Base-by-base conservation (phyloP, 2,113 vertebrate genomes). In the Indicator indicator region DNA sequence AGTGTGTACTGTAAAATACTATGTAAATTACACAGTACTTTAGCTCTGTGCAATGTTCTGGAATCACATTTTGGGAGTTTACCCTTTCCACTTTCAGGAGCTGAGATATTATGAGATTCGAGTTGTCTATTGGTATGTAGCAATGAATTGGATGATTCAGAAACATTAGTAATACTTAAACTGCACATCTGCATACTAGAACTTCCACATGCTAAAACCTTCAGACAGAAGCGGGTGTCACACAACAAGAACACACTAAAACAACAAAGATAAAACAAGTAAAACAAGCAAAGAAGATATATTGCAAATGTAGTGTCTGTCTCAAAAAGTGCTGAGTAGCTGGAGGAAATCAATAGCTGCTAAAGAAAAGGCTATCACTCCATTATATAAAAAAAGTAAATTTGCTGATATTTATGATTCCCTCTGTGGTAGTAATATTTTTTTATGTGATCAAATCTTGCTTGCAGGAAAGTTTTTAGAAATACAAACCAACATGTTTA, bases 221-320 rank as follows among this genome's bases (percentile, higher is more conserved):
- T 36, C 28, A 70, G 6, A 2, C 16, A 73, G 33, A 83, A 64
- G 3, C 24, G 21, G 32, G 18, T 50, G 5, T 3, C 17, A 44
- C 13, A 13, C 2, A 4, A 5, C 13, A 74, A 52, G 71, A 94
- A 17, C 7, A 87, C 44, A 72, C 8, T 36, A 56, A 94, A 86
- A 44, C 30, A 91, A 88, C 54, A 33, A 59, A 83, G 67, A 68
- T 21, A 72, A 50, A 28, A 9, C n/a, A 6, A 71, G 8, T 27
- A 92, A 95, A 96, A 94, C 52, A 81, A 64, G 8, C 27, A 89
- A 60, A 76, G 42, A 42, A 91, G 38, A 33, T 74, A 63, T 28
- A 63, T 23, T 67, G 32, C 73, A 83, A 65, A 80, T 88, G 24
- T 54, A 72, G 70, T 38, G 46, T 23, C 5, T 38, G 4, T 91